Conservation (phyloP, 2,888 invertebrate species). For the Rhopalosiphum nymphaeae region DNA sequence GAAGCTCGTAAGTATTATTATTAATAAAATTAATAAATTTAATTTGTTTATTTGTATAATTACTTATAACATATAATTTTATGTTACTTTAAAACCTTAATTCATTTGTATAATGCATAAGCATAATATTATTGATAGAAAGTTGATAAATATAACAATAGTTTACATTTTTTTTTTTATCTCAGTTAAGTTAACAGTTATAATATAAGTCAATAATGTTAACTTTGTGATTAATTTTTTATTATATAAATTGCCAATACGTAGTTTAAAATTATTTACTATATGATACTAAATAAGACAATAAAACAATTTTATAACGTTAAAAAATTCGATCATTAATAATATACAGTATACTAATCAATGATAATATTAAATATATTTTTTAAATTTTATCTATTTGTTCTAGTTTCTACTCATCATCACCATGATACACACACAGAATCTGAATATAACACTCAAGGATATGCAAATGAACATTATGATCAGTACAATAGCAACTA, state of each 20-base stretch:
- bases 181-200: neutral
- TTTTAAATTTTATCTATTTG: neutral
- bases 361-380: neutral
- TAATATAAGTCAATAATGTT: neutral
- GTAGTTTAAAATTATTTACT: neutral
- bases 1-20: constrained; percentile 15
- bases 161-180: too few species aligned
- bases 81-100: neutral
- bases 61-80: neutral
- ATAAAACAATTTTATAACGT: neutral
- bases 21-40: neutral
- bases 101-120: neutral
- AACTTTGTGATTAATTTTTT: neutral
- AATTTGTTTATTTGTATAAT: neutral
- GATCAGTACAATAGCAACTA: neutral
- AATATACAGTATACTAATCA: neutral
- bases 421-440: neutral
- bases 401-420: neutral
- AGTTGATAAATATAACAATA: too few species aligned
- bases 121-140: neutral
- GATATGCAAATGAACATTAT: neutral
- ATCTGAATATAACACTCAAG: neutral
- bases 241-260: neutral
- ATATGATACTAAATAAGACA: neutral
- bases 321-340: neutral